Percentiles rank a stretch among this genome's conserved stretches.
Evolutionary conservation across 92 coral and sea anemone species (phyloP).

Genomic region (Phenganax subtilis): DNA sequence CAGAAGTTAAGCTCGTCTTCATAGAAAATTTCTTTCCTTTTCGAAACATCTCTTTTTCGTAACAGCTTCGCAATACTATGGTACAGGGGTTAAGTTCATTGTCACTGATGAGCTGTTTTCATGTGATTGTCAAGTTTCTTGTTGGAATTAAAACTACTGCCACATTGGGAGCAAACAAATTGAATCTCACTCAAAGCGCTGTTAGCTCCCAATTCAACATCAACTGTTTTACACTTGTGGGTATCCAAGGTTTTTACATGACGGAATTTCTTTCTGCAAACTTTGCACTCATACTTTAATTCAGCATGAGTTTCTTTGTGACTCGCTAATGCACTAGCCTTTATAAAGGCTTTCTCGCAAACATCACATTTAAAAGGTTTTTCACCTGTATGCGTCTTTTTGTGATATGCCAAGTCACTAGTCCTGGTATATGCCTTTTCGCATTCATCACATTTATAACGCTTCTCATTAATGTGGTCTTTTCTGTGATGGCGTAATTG

Average conservation of each 20-base stretch:
- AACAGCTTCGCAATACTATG: background rate
- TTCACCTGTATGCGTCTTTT: conserved; percentile 2
- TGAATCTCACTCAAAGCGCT: background rate
- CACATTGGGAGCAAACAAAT: conserved; percentile 23
- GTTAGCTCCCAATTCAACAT: background rate
- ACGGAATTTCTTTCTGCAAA: background rate
- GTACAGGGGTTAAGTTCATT: background rate
- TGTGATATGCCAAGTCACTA: conserved; percentile 10
- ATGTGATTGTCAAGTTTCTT: conserved; percentile 16
- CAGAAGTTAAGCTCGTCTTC: too few species aligned
- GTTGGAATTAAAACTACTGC: conserved; percentile 14
- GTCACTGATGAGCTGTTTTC: background rate
- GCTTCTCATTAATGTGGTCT: conserved; percentile 21
- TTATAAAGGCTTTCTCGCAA: background rate
- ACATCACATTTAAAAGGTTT: background rate
- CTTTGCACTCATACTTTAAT: background rate
- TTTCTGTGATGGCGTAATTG: background rate
- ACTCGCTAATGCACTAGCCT: background rate
- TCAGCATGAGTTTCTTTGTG: background rate
- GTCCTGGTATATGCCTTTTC: background rate
- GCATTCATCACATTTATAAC: conserved; percentile 10
- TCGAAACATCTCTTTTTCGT: background rate
- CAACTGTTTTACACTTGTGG: background rate
- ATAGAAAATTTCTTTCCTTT: background rate
- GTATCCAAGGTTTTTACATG: background rate